Base-by-base conservation (phyloP, 1,140 invertebrate genomes). In the Artemia franciscana region DNA sequence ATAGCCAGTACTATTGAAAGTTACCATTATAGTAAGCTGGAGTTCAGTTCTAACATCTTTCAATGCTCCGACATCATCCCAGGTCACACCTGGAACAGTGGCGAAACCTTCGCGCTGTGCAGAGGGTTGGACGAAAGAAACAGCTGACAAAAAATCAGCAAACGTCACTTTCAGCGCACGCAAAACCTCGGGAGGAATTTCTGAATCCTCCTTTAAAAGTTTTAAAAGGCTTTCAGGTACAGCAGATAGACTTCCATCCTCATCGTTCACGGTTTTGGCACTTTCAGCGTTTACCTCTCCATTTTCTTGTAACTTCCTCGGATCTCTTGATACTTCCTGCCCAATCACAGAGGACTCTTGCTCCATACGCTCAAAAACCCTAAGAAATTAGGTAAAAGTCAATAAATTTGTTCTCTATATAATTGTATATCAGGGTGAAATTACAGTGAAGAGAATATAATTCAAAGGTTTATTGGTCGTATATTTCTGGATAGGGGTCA, bases 81-180 rank as follows among this genome's bases (percentile, higher is more conserved):
- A 99, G 0, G 88, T 93, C 0, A 91, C 86, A 78, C 96, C 89
- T 9, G 95, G 94, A 21, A 98, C 89, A 5, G 92, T 95, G 4
- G 89, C 87, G 75, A 98, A 97, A 58, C 95, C 95, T 79, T 98
- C 94, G 65, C 93, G 78, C 67, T 94, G 94, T 0, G 90, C 84
- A 58, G 90, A 92, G n/a, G 92, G 92, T 71, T 88, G 85, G 18
- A 93, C 83, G 66, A 80, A 76, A 69, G 84, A 84, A 5, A 95
- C 70, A 23, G 92, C 91, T 66, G 76, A 77, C 60, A 80, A 67
- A 69, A 93, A 91, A 70, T 93, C 88, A 5, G 78, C 74, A 63
- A 83, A 77, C 39, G 80, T 80, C 5, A 93, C 81, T 64, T 70
- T 79, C 23, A 91, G 73, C 25, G 77, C 73, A 18, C 73, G 67